Evolutionary conservation across 2,888 invertebrate genomes (phyloP), one percentile per base, ranked within the genome.

Genomic region (Tachystola acroxantha): DNA sequence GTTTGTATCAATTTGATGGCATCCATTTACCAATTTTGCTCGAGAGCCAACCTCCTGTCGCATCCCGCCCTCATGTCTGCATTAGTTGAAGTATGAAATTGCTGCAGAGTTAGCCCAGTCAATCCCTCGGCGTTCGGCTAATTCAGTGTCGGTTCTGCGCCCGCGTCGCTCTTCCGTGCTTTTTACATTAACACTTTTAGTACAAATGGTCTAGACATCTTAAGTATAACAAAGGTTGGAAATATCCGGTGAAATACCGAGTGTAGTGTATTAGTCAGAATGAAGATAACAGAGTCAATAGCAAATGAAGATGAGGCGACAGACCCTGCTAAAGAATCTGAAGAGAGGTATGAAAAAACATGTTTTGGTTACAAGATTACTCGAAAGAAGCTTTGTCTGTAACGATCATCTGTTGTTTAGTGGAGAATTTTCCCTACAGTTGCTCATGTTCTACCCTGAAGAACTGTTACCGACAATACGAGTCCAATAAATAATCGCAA

Each of bases 21-120:
- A 62, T 62, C 57, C 62, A 67, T 74, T 60, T 71, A 73, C 58
- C 73, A 75, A 80, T 79, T 75, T 74, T 54, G 58, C 57, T 70
- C 51, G 65, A 79, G 79, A 77, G 73, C 56, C 66, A 63, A n/a
- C 70, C 71, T 76, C 77, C 75, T 74, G 72, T 70, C 54, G 28
- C 7, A 71, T 70, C 54, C 63, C 74, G 71, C 76, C 75, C 75
- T 70, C 72, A 60, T 72, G 71, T 46, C 64, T 68, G 72, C 68
- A 64, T 57, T 77, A 76, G 72, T 77, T 64, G 70, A 62, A 49
- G 62, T 57, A 65, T 64, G 57, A 80, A 80, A 82, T 84, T 81
- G 78, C 70, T 57, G 79, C 79, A 80, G 65, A 73, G 75, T 80
- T 78, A 76, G 67, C 62, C 60, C 67, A 68, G 68, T 70, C 67